Evolutionary conservation across 2,113 vertebrate species (phyloP), one percentile per base, ranked within the genome.

Genomic region (Xiphorhynchus elegans): DNA sequence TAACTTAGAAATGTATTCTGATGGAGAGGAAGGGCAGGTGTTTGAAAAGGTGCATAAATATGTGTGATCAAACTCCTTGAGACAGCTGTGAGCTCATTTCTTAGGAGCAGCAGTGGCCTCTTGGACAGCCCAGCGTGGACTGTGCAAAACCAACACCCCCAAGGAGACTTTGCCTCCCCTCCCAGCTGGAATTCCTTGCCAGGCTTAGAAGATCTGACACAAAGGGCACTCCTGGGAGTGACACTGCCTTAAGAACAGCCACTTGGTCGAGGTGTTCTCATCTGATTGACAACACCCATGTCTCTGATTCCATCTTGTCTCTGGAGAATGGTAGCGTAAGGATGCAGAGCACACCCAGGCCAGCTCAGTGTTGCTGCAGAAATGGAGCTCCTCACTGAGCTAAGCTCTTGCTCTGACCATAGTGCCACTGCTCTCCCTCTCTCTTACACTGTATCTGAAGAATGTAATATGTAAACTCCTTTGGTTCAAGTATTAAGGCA

Each of bases 401-500:
- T 29, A 8, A 64, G 28, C 47, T 79, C 52, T 24, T 31, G 20
- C 53, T 60, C 85, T 83, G 50, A 29, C 29, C 69, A 26, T 2
- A n/a, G 89, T 56, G 74, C 93, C 94, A 55, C 28, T 42, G 63
- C 86, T 72, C 46, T 60, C 76, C 85, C 52, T 70, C 73, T 91
- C 78, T 72, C 68, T 84, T 23, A 69, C 49, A 7, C 53, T 88
- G 70, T 31, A 60, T 90, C 84, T 85, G 85, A 94, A 87, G 67
- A 73, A 91, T 82, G 80, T 42, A 87, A 85, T 81, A 86, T 97
- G 95, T 96, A 97, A 98, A 98, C 96, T 98, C 97, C 98, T 98
- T 98, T 98, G 98, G 98, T 98, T 98, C 97, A 98, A 97, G 97
- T 98, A 97, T 98, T 98, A 98, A 98, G 98, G 98, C 98, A 98